Conservation (phyloP, 2,888 invertebrate genomes). For the Tipula lateralis region DNA sequence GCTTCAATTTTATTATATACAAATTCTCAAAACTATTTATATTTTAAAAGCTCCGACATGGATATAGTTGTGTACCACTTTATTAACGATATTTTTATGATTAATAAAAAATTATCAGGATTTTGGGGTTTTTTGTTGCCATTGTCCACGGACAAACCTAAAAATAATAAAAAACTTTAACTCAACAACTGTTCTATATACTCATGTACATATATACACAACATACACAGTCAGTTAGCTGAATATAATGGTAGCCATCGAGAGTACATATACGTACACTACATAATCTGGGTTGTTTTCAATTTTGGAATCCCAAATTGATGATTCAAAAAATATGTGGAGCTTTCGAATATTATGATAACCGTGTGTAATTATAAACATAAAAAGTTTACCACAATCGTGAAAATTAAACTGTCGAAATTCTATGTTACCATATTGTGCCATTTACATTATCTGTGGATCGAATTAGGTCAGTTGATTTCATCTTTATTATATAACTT, state of each 20-base stretch:
- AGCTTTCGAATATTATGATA: no score
- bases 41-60: not conserved
- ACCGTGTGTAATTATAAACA: no score
- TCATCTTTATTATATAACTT: no score
- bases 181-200: not conserved
- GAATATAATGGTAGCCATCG: not conserved
- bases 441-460: no score
- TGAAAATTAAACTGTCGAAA: no score
- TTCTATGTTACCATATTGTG: no score
- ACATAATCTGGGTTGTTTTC: not conserved
- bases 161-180: not conserved
- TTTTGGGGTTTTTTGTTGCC: not conserved
- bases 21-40: not conserved
- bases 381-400: no score
- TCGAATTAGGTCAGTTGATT: no score
- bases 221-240: not conserved
- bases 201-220: not conserved
- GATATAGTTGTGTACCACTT: not conserved
- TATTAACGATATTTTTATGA: not conserved
- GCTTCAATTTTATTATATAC: not conserved
- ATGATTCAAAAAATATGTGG: not conserved
- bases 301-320: constrained; percentile 1
- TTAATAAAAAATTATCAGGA: not conserved
- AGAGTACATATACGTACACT: not conserved
- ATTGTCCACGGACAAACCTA: not conserved